These are phyloP conservation scores for Pyrocoelia pectoralis DNA, from an alignment of 2,888 invertebrate genomes.

Conservation along the genomic window DNA sequence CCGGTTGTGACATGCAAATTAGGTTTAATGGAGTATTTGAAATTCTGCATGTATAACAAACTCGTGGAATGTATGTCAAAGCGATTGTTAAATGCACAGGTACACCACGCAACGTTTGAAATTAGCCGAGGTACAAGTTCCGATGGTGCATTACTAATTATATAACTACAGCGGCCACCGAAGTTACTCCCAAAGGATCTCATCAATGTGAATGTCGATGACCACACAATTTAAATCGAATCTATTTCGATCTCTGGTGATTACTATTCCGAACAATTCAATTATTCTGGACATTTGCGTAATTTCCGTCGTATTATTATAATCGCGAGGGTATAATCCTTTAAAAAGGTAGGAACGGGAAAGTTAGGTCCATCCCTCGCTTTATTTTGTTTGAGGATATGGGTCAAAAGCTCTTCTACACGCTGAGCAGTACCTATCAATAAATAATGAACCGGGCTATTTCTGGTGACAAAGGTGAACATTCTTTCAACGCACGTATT, in stretches of 20 bases:
- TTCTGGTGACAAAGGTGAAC: constrained; percentile 30
- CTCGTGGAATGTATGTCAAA: constrained; percentile 25
- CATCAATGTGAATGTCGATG: constrained; percentile 56
- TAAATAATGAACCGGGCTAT: constrained; percentile 30
- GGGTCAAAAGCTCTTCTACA: constrained; percentile 28
- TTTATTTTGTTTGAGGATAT: constrained; percentile 29
- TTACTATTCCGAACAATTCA: constrained; percentile 51
- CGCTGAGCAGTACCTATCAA: constrained; percentile 29
- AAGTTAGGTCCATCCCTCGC: constrained; percentile 12
- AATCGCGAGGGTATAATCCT: background rate
- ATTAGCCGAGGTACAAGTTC: constrained; percentile 21
- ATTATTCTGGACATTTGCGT: constrained; percentile 43
- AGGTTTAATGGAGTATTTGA: constrained; percentile 10
- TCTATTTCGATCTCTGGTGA: constrained; percentile 55
- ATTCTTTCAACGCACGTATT: constrained; percentile 31
- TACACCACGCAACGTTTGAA: constrained; percentile 21
- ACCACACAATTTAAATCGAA: constrained; percentile 56
- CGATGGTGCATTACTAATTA: constrained; percentile 38
- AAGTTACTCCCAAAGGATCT: constrained; percentile 47
- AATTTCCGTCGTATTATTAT: background rate
- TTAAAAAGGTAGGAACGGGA: background rate
- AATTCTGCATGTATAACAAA: constrained; percentile 24
- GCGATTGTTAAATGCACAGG: constrained; percentile 26
- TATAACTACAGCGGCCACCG: constrained; percentile 38
- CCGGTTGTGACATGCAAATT: constrained; percentile 7